Evolutionary conservation across 1,140 invertebrate species (phyloP).

Genomic region (Anastatus disparis): DNA sequence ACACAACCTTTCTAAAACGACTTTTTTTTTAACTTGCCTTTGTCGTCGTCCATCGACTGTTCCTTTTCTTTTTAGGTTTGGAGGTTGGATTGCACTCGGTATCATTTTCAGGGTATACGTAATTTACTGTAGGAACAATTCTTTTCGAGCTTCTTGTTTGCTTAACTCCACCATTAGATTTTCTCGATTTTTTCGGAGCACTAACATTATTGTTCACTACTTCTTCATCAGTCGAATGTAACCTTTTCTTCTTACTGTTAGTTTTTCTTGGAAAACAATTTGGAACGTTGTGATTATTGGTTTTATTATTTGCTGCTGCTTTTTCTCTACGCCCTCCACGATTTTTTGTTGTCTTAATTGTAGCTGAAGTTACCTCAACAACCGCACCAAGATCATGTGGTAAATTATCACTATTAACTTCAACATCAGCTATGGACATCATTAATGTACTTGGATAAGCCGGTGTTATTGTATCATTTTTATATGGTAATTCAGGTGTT

Average conservation of each 20-base stretch:
- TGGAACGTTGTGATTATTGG: slow-evolving; percentile 24
- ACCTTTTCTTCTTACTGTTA: neutral
- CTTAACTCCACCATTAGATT: slow-evolving; percentile 25
- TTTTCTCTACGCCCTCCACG: neutral
- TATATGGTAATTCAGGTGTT: neutral
- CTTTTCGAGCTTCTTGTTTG: slow-evolving; percentile 55
- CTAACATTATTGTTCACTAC: neutral
- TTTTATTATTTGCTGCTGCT: slow-evolving; percentile 8
- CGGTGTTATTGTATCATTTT: slow-evolving; percentile 36
- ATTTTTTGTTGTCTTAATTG: neutral
- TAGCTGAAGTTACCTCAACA: slow-evolving; percentile 9
- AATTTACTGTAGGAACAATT: slow-evolving; percentile 60
- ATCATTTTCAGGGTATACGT: slow-evolving; percentile 58
- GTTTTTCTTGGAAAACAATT: slow-evolving; percentile 27
- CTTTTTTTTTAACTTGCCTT: neutral
- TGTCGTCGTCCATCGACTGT: slow-evolving; percentile 57
- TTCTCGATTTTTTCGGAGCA: slow-evolving; percentile 4
- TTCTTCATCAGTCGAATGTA: neutral
- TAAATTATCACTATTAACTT: slow-evolving; percentile 19
- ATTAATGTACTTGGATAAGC: slow-evolving; percentile 54
- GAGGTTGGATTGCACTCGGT: slow-evolving; percentile 56
- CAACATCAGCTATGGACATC: slow-evolving; percentile 54
- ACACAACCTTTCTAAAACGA: neutral
- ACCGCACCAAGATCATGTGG: slow-evolving; percentile 5
- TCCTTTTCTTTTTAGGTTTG: slow-evolving; percentile 56